Conservation (phyloP, 1,140 invertebrate genomes). For the Pantala flavescens region DNA sequence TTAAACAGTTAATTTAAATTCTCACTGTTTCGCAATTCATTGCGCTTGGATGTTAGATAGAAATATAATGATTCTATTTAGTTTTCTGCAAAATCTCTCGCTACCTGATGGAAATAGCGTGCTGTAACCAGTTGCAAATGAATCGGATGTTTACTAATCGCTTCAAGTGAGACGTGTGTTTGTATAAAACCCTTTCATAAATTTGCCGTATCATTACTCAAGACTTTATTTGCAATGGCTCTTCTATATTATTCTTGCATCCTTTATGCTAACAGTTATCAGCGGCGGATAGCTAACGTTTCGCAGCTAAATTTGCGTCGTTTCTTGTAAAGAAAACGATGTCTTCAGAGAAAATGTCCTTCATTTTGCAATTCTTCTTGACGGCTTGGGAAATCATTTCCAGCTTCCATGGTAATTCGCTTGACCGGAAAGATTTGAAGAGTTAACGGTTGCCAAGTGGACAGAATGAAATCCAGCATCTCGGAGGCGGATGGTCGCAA, state of each 20-base stretch:
- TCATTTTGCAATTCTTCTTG: neutral
- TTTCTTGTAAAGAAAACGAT: neutral
- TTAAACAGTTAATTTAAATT: too few relatives aligned
- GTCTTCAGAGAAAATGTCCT: neutral
- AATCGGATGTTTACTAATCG: too few relatives aligned
- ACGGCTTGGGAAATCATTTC: neutral
- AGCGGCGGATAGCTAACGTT: too few relatives aligned
- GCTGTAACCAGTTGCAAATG: too few relatives aligned
- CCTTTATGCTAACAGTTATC: neutral
- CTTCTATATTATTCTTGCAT: neutral
- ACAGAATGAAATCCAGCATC: neutral
- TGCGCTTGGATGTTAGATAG: too few relatives aligned
- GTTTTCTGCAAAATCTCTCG: too few relatives aligned
- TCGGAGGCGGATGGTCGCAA: neutral
- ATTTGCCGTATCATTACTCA: too few relatives aligned
- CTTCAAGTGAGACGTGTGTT: too few relatives aligned
- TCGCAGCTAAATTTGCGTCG: neutral
- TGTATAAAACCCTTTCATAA: too few relatives aligned
- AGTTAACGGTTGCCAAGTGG: neutral
- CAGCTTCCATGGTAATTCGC: neutral
- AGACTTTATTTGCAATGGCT: neutral
- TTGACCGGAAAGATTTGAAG: neutral
- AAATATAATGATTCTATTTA: too few relatives aligned
- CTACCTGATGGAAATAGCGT: too few relatives aligned
- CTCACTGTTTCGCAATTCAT: too few relatives aligned